phyloP scores from a whole-genome alignment of 1,140 invertebrate genomes.

The Globodera rostochiensis region DNA sequence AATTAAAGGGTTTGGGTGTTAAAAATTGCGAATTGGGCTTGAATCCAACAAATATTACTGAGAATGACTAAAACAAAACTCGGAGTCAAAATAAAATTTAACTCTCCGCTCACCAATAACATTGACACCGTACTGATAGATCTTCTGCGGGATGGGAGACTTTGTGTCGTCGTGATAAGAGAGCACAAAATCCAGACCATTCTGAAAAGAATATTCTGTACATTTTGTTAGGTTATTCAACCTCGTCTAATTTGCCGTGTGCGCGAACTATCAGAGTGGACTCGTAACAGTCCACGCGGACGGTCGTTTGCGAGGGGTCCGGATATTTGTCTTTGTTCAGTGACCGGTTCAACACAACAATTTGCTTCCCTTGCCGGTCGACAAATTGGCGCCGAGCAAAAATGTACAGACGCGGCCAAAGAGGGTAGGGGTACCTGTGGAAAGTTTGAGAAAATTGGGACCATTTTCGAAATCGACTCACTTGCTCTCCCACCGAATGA shows the following conservation, averaged over 20 bases:
- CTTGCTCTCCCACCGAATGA: conserved; percentile 25
- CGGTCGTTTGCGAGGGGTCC: conserved; percentile 33
- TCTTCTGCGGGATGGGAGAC: conserved; percentile 64
- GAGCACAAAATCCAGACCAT: conserved; percentile 70
- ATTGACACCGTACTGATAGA: conserved; percentile 28
- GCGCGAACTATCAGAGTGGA: conserved; percentile 55
- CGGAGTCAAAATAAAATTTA: background rate
- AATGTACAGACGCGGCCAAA: conserved; percentile 55
- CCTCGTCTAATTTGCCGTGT: conserved; percentile 50
- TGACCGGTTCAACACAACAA: conserved; percentile 46
- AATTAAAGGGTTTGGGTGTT: background rate
- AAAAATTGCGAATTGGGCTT: too few species aligned
- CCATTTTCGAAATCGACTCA: conserved; percentile 19
- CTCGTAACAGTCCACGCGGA: conserved; percentile 54
- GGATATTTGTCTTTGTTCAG: conserved; percentile 35
- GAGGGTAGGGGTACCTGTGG: conserved; percentile 55
- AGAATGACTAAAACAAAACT: too few species aligned
- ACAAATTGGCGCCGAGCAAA: conserved; percentile 40
- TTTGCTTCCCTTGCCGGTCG: conserved; percentile 40
- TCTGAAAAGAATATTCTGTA: conserved; percentile 51
- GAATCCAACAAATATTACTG: too few species aligned
- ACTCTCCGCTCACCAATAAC: conserved; percentile 11
- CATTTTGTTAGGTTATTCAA: conserved; percentile 2
- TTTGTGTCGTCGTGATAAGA: conserved; percentile 70
- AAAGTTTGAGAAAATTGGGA: conserved; percentile 37